Evolutionary conservation across 2,888 invertebrate genomes (phyloP), one percentile per base, ranked within the genome.

Genomic region (Marasmarcha lunaedactyla): DNA sequence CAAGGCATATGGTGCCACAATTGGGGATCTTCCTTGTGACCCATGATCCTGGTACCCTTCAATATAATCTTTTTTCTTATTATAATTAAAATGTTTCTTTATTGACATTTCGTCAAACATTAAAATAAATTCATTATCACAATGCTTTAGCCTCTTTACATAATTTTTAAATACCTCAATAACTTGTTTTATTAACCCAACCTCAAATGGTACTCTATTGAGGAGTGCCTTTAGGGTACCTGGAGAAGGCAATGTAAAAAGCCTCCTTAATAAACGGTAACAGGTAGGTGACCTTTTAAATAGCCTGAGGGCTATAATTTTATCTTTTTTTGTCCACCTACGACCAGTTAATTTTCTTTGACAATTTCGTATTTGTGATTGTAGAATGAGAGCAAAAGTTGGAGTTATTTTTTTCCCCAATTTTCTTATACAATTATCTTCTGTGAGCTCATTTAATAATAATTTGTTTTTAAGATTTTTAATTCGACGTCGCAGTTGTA

Each of bases 91-190:
- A 39, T 42, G 25, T 20, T 42, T 42, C 10, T 15, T 34, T 27
- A 36, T 20, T 20, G 27, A 36, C 12, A 39, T 40, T 36, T 40
- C 40, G 13, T 40, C 40, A 26, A 40, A 40, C 35, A 40, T 15
- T 4, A 40, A 9, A 15, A 36, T 33, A 36, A 26, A 27, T 13
- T 13, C 10, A 39, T 40, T 40, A 6, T 40, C 39, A 4, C 4
- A 6, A 14, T 36, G 30, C 12, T 11, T 11, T 11, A n/a, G 14
- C 14, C 1, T 10, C 15, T 15, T 11, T 11, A 9, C 12, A 1
- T n/a, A 36, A 35, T 15, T 36, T n/a, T 11, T 27, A 26, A 7
- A 35, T n/a, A 5, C 34, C 14, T 27, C 27, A 11, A 11, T 35
- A 15, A 14, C 37, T 10, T 10, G 15, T 14, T 25, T 35, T 15